Evolutionary conservation across 2,797 vertebrate genomes (phyloP), one percentile per base, ranked within the genome.

Genomic region (Okamejei kenojei): DNA sequence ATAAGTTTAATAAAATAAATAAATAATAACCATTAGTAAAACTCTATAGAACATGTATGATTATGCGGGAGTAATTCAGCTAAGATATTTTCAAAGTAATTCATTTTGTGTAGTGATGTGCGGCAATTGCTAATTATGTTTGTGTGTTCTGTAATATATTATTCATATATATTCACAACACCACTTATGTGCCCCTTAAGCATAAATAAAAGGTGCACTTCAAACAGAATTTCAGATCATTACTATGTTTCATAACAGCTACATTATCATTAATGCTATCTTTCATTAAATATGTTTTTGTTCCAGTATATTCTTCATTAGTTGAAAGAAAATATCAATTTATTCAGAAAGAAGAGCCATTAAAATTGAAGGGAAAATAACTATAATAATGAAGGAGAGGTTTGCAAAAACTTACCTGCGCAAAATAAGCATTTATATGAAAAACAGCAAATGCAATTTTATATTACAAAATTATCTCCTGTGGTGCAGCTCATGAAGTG

Each of bases 21-120:
- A 54, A 54, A 0, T 54, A 6, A 54, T 54, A 54, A 5, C 71
- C 90, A 29, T 21, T 54, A 76, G 21, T 54, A 58, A 92, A 92
- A 29, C 71, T 58, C 68, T 74, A 54, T 92, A 92, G 23, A 26
- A 45, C 23, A 74, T 26, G 10, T 21, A 91, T 74, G 90, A 91
- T 73, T 91, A 74, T 91, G 90, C 45, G 29, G 23, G 21, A 91
- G 38, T 92, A 38, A 76, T 26, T 76, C 38, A n/a, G 71, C 45
- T 92, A 54, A 54, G 38, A 76, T 74, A 54, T 32, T 76, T 76
- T n/a, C 35, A 54, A 92, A 92, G 90, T 74, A 88, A 68, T 68
- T 76, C 71, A 92, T 92, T 92, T 92, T 74, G 73, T 76, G 65
- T 45, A 91, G 35, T 29, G 68, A 29, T 74, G 90, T 91, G 71